Percentiles rank a stretch among this genome's conserved stretches.
phyloP scores from a whole-genome alignment of 2,888 invertebrate genomes.

The Branchellion lobata region DNA sequence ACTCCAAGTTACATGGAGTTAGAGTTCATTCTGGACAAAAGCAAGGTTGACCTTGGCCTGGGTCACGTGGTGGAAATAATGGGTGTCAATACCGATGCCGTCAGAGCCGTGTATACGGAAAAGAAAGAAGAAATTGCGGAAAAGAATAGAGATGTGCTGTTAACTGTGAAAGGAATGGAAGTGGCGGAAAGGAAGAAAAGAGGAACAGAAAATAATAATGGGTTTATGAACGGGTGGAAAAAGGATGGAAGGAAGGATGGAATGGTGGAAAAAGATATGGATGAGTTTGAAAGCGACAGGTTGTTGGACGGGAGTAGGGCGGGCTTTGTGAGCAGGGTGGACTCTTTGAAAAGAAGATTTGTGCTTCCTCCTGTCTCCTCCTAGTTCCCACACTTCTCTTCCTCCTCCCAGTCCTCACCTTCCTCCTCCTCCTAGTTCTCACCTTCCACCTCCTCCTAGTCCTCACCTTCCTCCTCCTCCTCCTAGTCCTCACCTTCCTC shows the following conservation, averaged over 20 bases:
- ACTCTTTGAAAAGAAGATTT: constrained; percentile 37
- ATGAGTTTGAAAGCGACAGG: constrained; percentile 30
- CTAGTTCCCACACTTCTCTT: too few species aligned
- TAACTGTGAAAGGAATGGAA: background rate
- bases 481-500: too few species aligned
- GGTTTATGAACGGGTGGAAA: too few species aligned
- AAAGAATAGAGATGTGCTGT: background rate
- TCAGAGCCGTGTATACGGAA: constrained; percentile 30
- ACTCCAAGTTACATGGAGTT: constrained; percentile 12
- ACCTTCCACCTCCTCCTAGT: too few species aligned
- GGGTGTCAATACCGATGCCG: constrained; percentile 29
- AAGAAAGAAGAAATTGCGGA: constrained; percentile 24
- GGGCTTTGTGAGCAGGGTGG: constrained; percentile 25
- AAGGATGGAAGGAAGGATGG: background rate
- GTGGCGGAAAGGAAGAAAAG: background rate
- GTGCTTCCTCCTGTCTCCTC: background rate
- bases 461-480: too few species aligned
- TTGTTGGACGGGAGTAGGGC: constrained; percentile 31
- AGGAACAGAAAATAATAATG: background rate
- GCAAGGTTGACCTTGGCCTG: constrained; percentile 30
- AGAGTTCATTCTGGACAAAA: constrained; percentile 24
- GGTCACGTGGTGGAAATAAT: constrained; percentile 37
- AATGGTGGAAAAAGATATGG: background rate
- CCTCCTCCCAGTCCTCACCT: too few species aligned
- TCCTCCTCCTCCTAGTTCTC: too few species aligned